phyloP scores from a whole-genome alignment of 2,113 vertebrate species.

The Boleophthalmus pectinirostris region DNA sequence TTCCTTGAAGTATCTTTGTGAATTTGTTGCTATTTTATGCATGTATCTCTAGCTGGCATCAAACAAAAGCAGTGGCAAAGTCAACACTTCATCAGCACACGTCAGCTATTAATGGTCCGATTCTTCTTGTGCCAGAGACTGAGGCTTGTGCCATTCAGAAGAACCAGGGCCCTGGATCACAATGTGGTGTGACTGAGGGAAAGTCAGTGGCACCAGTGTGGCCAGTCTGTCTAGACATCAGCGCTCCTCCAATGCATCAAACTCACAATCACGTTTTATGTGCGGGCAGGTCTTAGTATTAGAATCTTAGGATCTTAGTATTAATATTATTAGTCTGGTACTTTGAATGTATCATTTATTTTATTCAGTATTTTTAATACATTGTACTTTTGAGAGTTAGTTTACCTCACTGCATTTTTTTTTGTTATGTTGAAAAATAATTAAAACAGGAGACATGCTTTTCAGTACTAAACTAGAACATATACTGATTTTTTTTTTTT shows the following conservation, averaged over 20 bases:
- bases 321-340: neutral
- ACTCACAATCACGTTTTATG: neutral
- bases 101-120: neutral
- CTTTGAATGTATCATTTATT: too few relatives aligned
- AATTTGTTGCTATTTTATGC: neutral
- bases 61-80: neutral
- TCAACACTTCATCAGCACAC: neutral
- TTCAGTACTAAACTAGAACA: too few relatives aligned
- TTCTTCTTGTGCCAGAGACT: neutral
- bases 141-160: neutral
- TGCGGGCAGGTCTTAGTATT: neutral
- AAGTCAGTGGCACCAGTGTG: constrained; percentile 5
- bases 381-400: too few relatives aligned
- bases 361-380: neutral
- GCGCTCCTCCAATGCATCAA: neutral
- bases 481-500: too few relatives aligned
- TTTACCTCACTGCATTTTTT: too few relatives aligned
- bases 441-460: too few relatives aligned
- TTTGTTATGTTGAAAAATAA: too few relatives aligned
- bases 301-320: neutral
- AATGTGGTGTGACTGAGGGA: neutral
- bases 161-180: neutral
- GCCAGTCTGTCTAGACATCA: constrained; percentile 1
- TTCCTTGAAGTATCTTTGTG: neutral
- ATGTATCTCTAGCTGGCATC: neutral